Evolutionary conservation across 2,797 vertebrate genomes (phyloP).

Genomic region (Bucorvus abyssinicus): DNA sequence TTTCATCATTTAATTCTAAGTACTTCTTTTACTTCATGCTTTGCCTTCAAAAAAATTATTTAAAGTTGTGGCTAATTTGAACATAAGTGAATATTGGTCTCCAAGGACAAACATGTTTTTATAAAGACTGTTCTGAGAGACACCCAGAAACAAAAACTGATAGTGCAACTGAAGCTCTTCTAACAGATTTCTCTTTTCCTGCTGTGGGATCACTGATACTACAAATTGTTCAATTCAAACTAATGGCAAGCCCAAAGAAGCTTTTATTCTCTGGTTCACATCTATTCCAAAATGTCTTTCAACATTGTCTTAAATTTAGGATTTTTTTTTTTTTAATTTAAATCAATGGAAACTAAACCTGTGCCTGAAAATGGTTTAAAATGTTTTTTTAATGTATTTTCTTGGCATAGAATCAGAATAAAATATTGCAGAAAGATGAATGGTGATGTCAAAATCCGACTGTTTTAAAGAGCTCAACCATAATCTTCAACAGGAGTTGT

Average conservation of each 20-base stretch:
- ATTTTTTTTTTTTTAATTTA: neutral
- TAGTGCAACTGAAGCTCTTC: conserved; percentile 8
- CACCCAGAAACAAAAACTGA: neutral
- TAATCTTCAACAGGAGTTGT: neutral
- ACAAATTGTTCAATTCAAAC: neutral
- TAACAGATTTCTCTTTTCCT: neutral
- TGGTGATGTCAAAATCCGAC: neutral
- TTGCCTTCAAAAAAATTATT: neutral
- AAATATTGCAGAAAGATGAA: neutral
- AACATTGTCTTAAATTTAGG: neutral
- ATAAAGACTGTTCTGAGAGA: neutral
- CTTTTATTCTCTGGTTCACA: neutral
- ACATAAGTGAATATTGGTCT: neutral
- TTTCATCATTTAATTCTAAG: neutral
- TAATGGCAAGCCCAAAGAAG: neutral
- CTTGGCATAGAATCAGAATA: neutral
- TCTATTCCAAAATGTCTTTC: neutral
- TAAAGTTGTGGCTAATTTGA: neutral
- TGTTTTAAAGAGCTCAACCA: neutral
- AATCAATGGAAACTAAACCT: neutral
- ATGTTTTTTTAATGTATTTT: neutral
- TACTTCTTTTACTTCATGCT: neutral
- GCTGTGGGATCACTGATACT: neutral
- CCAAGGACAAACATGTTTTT: conserved; percentile 16
- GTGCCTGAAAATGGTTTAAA: neutral